These are phyloP conservation scores for Montipora cactus DNA, from an alignment of 64 coral and sea anemone genomes.

Conservation along the genomic window DNA sequence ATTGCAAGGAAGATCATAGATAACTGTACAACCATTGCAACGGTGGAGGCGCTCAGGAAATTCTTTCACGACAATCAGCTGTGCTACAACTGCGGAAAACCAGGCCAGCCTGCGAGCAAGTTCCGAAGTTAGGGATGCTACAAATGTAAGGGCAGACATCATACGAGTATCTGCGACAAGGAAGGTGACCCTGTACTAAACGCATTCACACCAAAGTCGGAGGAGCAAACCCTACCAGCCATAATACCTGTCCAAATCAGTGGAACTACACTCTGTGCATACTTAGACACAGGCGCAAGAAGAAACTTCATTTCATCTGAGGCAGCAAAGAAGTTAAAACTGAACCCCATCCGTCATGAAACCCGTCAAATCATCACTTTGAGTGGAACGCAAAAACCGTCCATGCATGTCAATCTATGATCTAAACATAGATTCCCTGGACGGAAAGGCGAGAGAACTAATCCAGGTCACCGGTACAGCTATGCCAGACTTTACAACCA, in stretches of 20 bases:
- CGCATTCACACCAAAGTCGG: conserved; percentile 33
- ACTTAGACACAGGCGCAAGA: conserved; percentile 62
- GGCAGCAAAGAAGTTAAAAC: conserved; percentile 45
- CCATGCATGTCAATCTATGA: conserved; percentile 62
- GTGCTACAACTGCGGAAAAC: not conserved
- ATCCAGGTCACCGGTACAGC: conserved; percentile 36
- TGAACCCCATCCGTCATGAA: conserved; percentile 36
- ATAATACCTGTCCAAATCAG: conserved; percentile 46
- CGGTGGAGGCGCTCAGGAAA: not conserved
- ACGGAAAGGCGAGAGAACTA: conserved; percentile 36
- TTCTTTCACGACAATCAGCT: not conserved
- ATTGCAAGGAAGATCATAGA: not conserved
- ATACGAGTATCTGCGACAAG: conserved; percentile 61
- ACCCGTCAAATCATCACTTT: conserved; percentile 55
- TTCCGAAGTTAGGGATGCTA: conserved; percentile 56
- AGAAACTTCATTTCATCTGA: conserved; percentile 67
- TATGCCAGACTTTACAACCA: conserved; percentile 62
- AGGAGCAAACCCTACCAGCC: conserved; percentile 30
- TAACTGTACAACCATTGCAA: not conserved
- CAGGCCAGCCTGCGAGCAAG: not conserved
- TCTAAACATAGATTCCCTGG: conserved; percentile 36
- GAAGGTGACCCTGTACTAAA: conserved; percentile 1
- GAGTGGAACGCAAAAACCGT: conserved; percentile 55
- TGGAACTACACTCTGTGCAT: conserved; percentile 35
- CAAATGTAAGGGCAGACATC: conserved; percentile 66